These are phyloP conservation scores for Hydractinia symbiolongicarpus DNA, from an alignment of 30 jellyfish, hydroid and myxozoan species.

Conservation along the genomic window DNA sequence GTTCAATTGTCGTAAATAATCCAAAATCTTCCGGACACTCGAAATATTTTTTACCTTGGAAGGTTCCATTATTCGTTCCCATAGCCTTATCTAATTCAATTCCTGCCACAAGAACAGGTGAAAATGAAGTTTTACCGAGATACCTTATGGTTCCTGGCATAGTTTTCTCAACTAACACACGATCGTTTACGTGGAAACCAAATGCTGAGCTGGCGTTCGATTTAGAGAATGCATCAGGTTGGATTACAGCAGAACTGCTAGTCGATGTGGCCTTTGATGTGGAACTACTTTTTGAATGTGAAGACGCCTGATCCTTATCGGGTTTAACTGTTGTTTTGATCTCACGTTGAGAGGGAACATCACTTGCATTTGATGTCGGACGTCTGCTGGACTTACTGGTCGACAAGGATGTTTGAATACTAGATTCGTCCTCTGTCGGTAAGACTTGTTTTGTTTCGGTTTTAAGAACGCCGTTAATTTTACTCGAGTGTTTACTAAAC, in stretches of 20 bases:
- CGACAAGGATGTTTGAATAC: neutral
- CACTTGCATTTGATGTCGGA: neutral
- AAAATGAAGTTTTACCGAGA: constrained; percentile 70
- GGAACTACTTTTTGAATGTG: neutral
- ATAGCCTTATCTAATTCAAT: constrained; percentile 60
- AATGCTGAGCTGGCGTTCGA: constrained; percentile 19
- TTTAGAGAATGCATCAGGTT: constrained; percentile 15
- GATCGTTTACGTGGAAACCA: constrained; percentile 56
- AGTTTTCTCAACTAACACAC: constrained; percentile 60
- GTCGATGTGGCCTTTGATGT: neutral
- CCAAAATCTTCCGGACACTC: constrained; percentile 64
- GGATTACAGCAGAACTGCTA: neutral
- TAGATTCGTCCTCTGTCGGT: neutral
- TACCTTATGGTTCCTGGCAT: constrained; percentile 67
- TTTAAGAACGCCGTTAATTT: neutral
- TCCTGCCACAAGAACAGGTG: constrained; percentile 93
- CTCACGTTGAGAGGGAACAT: neutral
- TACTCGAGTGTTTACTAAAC: neutral
- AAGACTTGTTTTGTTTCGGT: neutral
- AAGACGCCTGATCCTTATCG: neutral
- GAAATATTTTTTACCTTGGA: constrained; percentile 72
- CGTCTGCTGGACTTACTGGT: neutral
- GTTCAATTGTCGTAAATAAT: constrained; percentile 59
- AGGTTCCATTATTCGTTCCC: constrained; percentile 88
- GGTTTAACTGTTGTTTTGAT: neutral